Percentiles rank a stretch among this genome's conserved stretches.
phyloP scores from a whole-genome alignment of 2,888 invertebrate species.

The Meiosimyza platycephala region DNA sequence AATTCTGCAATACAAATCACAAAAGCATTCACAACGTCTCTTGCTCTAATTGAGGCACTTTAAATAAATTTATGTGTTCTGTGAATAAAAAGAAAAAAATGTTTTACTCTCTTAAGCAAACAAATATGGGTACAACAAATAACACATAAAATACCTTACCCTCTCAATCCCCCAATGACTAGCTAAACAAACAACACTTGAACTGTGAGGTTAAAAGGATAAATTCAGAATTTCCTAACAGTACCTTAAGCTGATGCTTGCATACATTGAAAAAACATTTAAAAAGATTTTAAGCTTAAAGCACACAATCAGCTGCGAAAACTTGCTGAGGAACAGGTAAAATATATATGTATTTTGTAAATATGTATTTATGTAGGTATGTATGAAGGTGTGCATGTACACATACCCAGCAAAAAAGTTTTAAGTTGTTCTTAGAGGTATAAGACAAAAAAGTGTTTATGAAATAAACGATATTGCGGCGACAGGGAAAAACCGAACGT shows the following conservation, averaged over 20 bases:
- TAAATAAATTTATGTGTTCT: no score
- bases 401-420: not conserved
- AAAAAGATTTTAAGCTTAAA: conserved; percentile 26
- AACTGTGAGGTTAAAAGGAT: conserved; percentile 7
- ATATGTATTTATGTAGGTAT: not conserved
- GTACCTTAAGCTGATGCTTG: conserved; percentile 7
- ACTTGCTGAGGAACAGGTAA: not conserved
- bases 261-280: conserved; percentile 19
- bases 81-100: not conserved
- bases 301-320: conserved; percentile 13
- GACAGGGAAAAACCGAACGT: no score
- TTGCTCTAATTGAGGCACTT: no score
- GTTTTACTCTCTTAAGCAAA: not conserved
- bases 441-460: no score
- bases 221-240: conserved; percentile 10
- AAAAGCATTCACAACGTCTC: no score
- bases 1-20: no score
- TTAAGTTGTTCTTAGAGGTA: not conserved
- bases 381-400: not conserved
- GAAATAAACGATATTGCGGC: no score
- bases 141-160: not conserved
- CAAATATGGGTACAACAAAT: not conserved
- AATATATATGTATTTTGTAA: conserved; percentile 3
- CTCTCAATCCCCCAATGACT: not conserved
- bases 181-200: conserved; percentile 13